A percentile compares a stretch with the other conserved stretches of the same genome.
Evolutionary conservation across 1,140 invertebrate species (phyloP).

Genomic region (Heliconius himera): DNA sequence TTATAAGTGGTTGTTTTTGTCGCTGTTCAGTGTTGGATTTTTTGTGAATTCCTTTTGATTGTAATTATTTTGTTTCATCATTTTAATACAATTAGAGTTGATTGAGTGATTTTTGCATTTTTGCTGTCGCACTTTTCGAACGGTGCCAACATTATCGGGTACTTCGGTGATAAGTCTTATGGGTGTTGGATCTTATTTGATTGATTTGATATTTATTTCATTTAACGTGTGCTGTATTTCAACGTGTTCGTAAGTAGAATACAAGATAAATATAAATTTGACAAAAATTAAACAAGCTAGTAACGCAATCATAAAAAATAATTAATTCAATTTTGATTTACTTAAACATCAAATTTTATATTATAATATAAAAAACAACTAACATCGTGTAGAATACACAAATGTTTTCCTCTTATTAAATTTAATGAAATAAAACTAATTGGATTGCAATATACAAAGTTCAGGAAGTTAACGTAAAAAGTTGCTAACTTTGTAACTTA

Average conservation of each 20-base stretch:
- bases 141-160: neutral
- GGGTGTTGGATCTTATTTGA: neutral
- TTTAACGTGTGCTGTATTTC: neutral
- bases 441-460: neutral
- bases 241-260: slow-evolving; percentile 16
- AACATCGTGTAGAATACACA: no score
- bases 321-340: no score
- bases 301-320: neutral
- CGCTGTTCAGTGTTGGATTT: slow-evolving; percentile 70
- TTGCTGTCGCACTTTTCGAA: neutral
- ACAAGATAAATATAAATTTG: neutral
- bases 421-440: no score
- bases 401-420: no score
- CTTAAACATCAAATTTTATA: no score
- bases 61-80: neutral
- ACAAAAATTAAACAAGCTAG: neutral
- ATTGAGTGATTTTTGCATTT: slow-evolving; percentile 7
- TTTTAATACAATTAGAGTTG: neutral
- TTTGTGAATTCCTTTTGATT: slow-evolving; percentile 23
- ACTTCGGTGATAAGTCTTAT: neutral
- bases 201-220: neutral
- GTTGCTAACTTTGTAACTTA: slow-evolving; percentile 67
- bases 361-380: neutral
- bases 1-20: slow-evolving; percentile 73
- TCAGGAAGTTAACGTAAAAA: slow-evolving; percentile 32